Evolutionary conservation across 2,888 invertebrate genomes (phyloP).

Genomic region (Tenodera sinensis): DNA sequence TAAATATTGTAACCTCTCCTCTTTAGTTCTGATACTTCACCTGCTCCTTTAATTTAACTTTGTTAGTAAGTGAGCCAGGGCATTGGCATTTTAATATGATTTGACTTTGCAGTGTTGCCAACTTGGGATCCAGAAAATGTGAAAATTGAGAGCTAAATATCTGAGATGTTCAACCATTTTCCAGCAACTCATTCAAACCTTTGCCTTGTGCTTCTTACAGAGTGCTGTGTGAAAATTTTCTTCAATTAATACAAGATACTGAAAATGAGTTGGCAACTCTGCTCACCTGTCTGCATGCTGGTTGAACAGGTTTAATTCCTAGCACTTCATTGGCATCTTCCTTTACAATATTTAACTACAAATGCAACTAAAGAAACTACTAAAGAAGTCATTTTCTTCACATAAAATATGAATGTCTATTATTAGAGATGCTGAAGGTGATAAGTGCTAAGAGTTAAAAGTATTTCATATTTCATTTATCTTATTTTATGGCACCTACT

Average conservation of each 20-base stretch:
- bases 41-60: constrained; percentile 22
- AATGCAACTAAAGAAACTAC: neutral
- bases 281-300: constrained; percentile 10
- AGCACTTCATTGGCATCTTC: constrained; percentile 5
- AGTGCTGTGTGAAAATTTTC: neutral
- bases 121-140: constrained; percentile 5
- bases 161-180: neutral
- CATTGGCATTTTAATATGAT: constrained; percentile 64
- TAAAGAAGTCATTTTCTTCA: neutral
- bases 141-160: neutral
- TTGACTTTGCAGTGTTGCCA: constrained; percentile 25
- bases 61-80: constrained; percentile 66
- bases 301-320: constrained; percentile 8
- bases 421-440: neutral
- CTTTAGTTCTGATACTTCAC: neutral
- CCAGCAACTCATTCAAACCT: neutral
- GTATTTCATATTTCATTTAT: neutral
- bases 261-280: constrained; percentile 26
- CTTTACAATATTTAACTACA: neutral
- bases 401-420: neutral
- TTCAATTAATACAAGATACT: neutral
- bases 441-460: neutral
- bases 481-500: neutral
- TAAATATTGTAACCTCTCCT: neutral
- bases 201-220: neutral